phyloP scores from a whole-genome alignment of 2,797 vertebrate genomes.

The Perdix hodgsoniae region DNA sequence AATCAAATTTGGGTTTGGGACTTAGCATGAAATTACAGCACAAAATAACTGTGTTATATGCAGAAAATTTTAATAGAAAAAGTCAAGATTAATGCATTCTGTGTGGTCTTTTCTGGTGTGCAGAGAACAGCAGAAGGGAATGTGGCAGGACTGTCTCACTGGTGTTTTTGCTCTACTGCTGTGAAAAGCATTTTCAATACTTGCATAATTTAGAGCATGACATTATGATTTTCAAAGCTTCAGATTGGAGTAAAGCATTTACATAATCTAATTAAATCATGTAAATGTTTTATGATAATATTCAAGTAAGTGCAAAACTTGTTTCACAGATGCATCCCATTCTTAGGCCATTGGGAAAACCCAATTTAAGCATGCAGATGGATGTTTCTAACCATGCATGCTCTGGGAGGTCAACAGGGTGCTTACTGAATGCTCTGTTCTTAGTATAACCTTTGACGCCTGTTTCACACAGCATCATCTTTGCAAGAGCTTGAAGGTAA shows the following conservation, averaged over 20 bases:
- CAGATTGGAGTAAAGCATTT: conserved; percentile 52
- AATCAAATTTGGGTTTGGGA: conserved; percentile 17
- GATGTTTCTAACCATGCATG: conserved; percentile 16
- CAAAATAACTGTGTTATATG: background rate
- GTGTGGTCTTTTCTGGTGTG: conserved; percentile 12
- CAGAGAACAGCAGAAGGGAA: background rate
- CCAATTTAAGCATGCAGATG: conserved; percentile 20
- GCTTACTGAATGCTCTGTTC: conserved; percentile 12
- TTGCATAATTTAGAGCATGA: conserved; percentile 67
- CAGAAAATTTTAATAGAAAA: conserved; percentile 17
- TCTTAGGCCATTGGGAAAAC: conserved; percentile 37
- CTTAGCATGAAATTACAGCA: conserved; percentile 29
- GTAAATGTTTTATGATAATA: conserved; percentile 65
- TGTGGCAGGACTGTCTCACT: conserved; percentile 17
- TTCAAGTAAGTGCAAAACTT: conserved; percentile 52
- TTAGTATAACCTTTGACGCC: conserved; percentile 5
- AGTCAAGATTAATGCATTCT: conserved; percentile 17
- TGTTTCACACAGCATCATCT: background rate
- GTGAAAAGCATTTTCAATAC: conserved; percentile 55
- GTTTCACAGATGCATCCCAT: conserved; percentile 7
- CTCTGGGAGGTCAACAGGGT: conserved; percentile 21
- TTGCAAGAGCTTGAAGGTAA: conserved; percentile 59
- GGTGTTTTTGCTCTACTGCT: conserved; percentile 45
- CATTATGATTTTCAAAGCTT: conserved; percentile 60
- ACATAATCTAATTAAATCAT: conserved; percentile 68